These are phyloP conservation scores for Bunonema sp. DNA, from an alignment of 2,888 invertebrate genomes.

Conservation along the genomic window DNA sequence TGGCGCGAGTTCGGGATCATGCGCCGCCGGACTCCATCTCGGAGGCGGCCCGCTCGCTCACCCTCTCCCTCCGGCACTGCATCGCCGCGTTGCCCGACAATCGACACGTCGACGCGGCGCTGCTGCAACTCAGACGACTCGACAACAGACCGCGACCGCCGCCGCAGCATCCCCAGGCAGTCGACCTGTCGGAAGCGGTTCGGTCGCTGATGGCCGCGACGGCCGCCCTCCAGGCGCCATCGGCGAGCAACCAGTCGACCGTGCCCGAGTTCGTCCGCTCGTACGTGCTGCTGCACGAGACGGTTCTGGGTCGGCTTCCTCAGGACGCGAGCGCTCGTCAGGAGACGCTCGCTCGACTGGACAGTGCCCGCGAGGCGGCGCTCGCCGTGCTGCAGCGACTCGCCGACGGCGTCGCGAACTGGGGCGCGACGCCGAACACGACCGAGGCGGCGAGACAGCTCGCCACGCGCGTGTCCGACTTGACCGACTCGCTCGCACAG, in stretches of 20 bases:
- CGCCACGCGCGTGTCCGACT: too few species aligned
- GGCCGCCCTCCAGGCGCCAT: constrained; percentile 29
- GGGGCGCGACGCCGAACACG: constrained; percentile 7
- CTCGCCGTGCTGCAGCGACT: constrained; percentile 17
- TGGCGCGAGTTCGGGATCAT: constrained; percentile 29
- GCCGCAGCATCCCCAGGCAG: constrained; percentile 18
- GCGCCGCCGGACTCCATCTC: constrained; percentile 52
- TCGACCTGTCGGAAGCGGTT: constrained; percentile 34
- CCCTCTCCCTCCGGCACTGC: constrained; percentile 60
- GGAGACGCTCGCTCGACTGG: too few species aligned
- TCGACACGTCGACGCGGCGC: constrained; percentile 73
- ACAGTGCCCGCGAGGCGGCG: constrained; percentile 20
- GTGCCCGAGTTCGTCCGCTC: neutral
- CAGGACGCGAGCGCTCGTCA: too few species aligned
- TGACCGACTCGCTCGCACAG: too few species aligned
- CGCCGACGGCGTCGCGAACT: constrained; percentile 10
- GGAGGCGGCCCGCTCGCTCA: constrained; percentile 44
- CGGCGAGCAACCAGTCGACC: too few species aligned
- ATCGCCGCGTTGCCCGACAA: constrained; percentile 79
- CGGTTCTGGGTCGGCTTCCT: constrained; percentile 2
- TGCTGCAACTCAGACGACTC: constrained; percentile 48
- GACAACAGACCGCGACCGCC: constrained; percentile 2
- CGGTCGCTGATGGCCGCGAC: constrained; percentile 18
- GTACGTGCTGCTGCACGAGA: constrained; percentile 3
- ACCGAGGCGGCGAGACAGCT: constrained; percentile 14